Evolutionary conservation across 2,113 vertebrate species (phyloP).

Genomic region (Neomonachus schauinslandi): DNA sequence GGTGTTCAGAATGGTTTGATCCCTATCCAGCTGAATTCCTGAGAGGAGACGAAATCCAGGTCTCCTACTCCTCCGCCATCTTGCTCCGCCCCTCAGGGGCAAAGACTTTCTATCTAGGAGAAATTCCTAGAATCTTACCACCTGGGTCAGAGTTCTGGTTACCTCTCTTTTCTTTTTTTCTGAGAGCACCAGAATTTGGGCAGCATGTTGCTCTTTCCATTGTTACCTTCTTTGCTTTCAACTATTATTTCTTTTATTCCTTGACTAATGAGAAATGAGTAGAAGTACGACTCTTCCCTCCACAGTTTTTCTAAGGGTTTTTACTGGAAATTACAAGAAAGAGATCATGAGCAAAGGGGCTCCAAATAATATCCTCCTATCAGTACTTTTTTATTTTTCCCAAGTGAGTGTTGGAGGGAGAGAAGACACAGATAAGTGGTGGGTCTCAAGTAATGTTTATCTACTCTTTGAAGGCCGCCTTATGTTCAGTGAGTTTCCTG

Average conservation of each 20-base stretch:
- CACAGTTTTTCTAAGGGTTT: slow-evolving; percentile 18
- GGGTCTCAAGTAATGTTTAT: not conserved
- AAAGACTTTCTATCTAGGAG: not conserved
- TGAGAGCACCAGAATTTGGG: not conserved
- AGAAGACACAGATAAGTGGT: not conserved
- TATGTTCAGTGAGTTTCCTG: not conserved
- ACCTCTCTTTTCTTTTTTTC: too few relatives aligned
- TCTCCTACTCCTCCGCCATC: too few relatives aligned
- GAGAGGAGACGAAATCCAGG: too few relatives aligned
- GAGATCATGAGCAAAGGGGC: not conserved
- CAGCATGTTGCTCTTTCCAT: not conserved
- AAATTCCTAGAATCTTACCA: slow-evolving; percentile 22
- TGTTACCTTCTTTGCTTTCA: not conserved
- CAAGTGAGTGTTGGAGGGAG: not conserved
- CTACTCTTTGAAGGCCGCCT: not conserved
- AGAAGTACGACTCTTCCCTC: not conserved
- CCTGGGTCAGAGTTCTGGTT: not conserved
- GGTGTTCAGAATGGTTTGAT: too few relatives aligned
- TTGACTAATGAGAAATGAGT: not conserved
- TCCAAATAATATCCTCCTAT: not conserved
- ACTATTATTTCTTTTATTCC: not conserved
- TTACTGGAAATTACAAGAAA: slow-evolving; percentile 10
- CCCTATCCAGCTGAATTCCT: too few relatives aligned
- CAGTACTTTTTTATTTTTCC: not conserved
- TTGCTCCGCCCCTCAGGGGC: too few relatives aligned